Base-by-base conservation (phyloP, 2,113 vertebrate species). In the Sclerurus mexicanus region DNA sequence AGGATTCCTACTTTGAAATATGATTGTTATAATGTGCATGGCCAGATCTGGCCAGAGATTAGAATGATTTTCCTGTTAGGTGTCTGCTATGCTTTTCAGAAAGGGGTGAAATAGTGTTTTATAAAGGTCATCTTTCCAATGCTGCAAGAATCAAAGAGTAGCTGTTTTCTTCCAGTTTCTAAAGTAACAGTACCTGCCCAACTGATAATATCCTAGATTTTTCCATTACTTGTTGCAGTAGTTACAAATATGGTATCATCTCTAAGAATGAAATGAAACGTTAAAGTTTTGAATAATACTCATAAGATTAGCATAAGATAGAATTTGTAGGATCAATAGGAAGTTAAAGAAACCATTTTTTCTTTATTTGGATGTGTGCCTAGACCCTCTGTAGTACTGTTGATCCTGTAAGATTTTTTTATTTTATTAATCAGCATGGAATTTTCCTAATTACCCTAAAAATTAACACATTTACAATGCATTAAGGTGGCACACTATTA, bases 381-480 rank as follows among this genome's bases (percentile, higher is more conserved):
- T 83, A 49, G 19, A 85, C 49, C 20, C 27, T 56, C 42, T 88
- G 39, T 77, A 85, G 56, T 9, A 8, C 40, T 59, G 68, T 73
- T 80, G 88, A 62, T 94, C 63, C 28, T 66, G 13, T 33, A 55
- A 46, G 53, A 7, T 37, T 62, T 30, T 50, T 44, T 28, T 5
- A 40, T 58, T 72, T 80, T 87, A 90, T 49, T 76, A 44, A 90
- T 73, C 86, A 85, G n/a, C 4, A 37, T 37, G 42, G 25, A 47
- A 71, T 94, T 95, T 92, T 97, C 59, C 39, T 90, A 89, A 95
- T 95, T 90, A 66, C 58, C 56, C 60, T 87, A 69, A 94, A 81
- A 85, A 69, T 55, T 27, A 92, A n/a, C 60, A 81, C 31, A 72
- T 90, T 87, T 90, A 53, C 39, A 37, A 9, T 86, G 47, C 35